Base-by-base conservation (phyloP, 2,797 vertebrate genomes). In the Channa striata region DNA sequence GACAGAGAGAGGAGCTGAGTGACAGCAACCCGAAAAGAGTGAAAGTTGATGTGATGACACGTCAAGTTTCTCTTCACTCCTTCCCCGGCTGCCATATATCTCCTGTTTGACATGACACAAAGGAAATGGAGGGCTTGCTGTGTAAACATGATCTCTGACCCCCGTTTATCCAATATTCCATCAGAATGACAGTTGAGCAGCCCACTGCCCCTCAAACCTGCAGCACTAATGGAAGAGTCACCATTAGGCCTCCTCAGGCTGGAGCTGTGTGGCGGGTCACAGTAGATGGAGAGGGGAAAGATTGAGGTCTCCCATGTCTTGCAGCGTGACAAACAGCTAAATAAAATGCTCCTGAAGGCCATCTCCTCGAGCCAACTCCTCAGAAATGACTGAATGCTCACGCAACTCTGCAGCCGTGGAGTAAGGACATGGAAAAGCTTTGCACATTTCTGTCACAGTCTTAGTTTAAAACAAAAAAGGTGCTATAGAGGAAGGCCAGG, bases 101-200 rank as follows among this genome's bases (percentile, higher is more conserved):
- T 83, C 59, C 59, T 17, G 19, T 51, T 70, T 74, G 72, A 84
- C 54, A 16, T 60, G 82, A 77, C 74, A 68, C 20, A 48, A 56
- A 57, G 83, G 83, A 87, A 89, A 89, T 80, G 59, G 80, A 81
- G 79, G 74, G 89, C 82, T 80, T 71, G 73, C 61, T 74, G 82
- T 39, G 80, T 85, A 90, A 89, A 93, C 87, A 90, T 56, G 73
- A 87, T 81, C 80, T 75, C 25, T 85, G 82, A 89, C 83, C 79
- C 58, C 66, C 59, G 66, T 75, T 90, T 80, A 86, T 73, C 72
- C 80, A 82, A 72, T 82, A 80, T 82, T 84, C 77, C 78, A 73
- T 75, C 62, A 72, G 58, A 71, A 64, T 83, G 86, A 86, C 89
- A 82, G 81, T 60, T 4, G 1, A 33, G 21, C 39, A 6, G 51